A percentile compares a stretch with the other conserved stretches of the same genome.
phyloP scores from a whole-genome alignment of 92 coral and sea anemone species.

The Blastomussa wellsi region DNA sequence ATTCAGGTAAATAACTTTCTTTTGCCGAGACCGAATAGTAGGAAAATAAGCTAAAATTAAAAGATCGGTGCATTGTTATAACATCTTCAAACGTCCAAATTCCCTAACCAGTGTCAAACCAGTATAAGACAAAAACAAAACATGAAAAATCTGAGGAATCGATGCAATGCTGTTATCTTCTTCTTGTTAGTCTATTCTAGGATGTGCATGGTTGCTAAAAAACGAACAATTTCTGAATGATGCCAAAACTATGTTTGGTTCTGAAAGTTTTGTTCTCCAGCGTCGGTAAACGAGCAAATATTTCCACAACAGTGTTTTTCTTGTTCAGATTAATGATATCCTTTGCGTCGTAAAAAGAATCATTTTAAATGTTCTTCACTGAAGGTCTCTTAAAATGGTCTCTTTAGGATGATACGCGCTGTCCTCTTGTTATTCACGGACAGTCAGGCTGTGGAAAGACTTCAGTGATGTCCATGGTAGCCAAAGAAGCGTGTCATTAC shows the following conservation, averaged over 20 bases:
- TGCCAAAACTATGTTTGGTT: too few relatives aligned
- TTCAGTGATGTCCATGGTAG: conserved; percentile 69
- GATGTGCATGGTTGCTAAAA: too few relatives aligned
- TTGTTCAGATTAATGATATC: too few relatives aligned
- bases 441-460: conserved; percentile 75
- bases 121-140: neutral
- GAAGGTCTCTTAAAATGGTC: neutral
- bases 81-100: neutral
- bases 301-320: too few relatives aligned
- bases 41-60: neutral
- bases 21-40: neutral
- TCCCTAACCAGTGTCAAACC: neutral
- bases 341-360: too few relatives aligned
- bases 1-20: conserved; percentile 23
- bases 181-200: too few relatives aligned
- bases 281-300: too few relatives aligned
- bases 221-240: too few relatives aligned
- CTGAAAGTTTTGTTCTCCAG: too few relatives aligned
- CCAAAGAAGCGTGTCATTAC: conserved; percentile 49
- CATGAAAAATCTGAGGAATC: neutral
- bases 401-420: conserved; percentile 21
- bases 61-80: neutral
- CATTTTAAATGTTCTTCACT: too few relatives aligned
- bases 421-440: conserved; percentile 62
- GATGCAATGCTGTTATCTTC: too few relatives aligned